Base-by-base conservation (phyloP, 2,797 vertebrate genomes). In the Callimico goeldii region DNA sequence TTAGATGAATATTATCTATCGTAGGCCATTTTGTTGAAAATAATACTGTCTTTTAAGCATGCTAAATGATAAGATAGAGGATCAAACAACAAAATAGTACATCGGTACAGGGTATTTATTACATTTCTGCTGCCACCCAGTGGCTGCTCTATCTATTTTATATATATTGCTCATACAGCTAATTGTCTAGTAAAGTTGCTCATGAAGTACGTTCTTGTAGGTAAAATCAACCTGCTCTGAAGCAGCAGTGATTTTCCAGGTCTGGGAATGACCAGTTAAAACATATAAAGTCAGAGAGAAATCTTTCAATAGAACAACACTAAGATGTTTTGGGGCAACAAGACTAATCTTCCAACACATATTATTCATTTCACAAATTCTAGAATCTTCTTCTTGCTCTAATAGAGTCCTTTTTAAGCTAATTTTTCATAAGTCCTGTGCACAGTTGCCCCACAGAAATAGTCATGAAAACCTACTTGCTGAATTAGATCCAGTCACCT, bases 101-200 rank as follows among this genome's bases (percentile, higher is more conserved):
- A 73, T 55, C 81, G n/a, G 13, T 77, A 39, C 2, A 14, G 4
- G 79, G 19, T 75, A 67, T 91, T 97, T 96, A 64, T 91, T 94
- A 97, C 93, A 97, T 97, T 97, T 79, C 82, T 98, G 93, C 98
- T 98, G 98, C 98, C 98, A 97, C 96, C 98, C 94, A 97, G 97
- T 98, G 98, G 98, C 77, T 90, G 72, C 43, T 92, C 58, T 41
- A 0, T 73, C 88, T 88, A 36, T 83, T 88, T 75, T 80, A 77
- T 9, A n/a, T 50, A 7, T 14, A 36, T 67, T 82, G 10, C 55
- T 94, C 36, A 43, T n/a, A 36, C 28, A 41, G 67, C 33, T 91
- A 73, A 90, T 39, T 81, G 79, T 43, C 28, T 41, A 57, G 82
- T 55, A 2, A 80, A 52, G 76, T n/a, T 89, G 14, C 3, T 91